These are phyloP conservation scores for Lymantria dispar DNA, from an alignment of 2,888 invertebrate genomes.

Conservation along the genomic window DNA sequence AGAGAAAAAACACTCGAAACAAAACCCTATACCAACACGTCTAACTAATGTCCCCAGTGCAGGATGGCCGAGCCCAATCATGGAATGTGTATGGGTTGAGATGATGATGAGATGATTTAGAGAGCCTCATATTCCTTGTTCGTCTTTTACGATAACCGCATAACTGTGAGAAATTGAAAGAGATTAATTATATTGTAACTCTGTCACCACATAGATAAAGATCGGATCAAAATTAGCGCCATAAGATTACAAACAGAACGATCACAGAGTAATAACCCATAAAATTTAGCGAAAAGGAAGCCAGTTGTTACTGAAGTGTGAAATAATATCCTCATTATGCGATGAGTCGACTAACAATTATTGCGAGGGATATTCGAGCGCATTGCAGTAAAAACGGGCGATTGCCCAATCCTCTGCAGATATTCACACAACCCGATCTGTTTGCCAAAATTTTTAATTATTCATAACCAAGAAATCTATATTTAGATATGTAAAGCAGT, in stretches of 20 bases:
- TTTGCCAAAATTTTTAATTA: conserved; percentile 66
- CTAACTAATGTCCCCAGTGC: too few species aligned
- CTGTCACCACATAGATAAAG: too few species aligned
- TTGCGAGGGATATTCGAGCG: conserved; percentile 34
- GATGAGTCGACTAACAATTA: conserved; percentile 45
- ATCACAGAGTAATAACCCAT: conserved; percentile 1
- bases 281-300: conserved; percentile 24
- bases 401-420: conserved; percentile 42
- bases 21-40: too few species aligned
- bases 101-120: too few species aligned
- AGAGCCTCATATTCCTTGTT: too few species aligned
- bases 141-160: too few species aligned
- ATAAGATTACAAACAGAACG: neutral
- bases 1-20: too few species aligned
- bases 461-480: conserved; percentile 36
- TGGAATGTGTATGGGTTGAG: too few species aligned
- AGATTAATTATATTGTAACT: too few species aligned
- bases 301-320: conserved; percentile 39
- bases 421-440: conserved; percentile 33
- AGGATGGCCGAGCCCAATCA: too few species aligned
- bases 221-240: neutral
- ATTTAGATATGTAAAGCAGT: neutral
- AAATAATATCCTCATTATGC: conserved; percentile 46
- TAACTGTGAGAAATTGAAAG: too few species aligned
- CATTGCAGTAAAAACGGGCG: conserved; percentile 54